Conservation (phyloP, 2,888 invertebrate species). For the Ornithoptera priamus region DNA sequence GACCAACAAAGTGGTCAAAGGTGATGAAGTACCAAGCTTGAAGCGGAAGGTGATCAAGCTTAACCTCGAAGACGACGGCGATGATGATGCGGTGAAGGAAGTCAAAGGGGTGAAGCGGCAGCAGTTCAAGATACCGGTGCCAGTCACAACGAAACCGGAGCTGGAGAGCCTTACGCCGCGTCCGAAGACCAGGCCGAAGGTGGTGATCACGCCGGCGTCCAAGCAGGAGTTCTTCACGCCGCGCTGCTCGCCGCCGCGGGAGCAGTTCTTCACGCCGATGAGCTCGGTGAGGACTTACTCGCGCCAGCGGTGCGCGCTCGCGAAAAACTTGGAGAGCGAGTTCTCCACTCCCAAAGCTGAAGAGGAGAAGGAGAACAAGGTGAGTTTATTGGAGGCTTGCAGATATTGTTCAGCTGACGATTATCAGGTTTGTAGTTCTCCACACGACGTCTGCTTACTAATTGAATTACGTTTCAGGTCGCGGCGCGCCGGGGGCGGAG, state of each 20-base stretch:
- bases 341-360: slow-evolving; percentile 50
- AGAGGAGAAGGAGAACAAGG: slow-evolving; percentile 12
- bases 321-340: slow-evolving; percentile 63
- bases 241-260: slow-evolving; percentile 41
- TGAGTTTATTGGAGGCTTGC: background rate
- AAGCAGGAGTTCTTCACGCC: slow-evolving; percentile 53
- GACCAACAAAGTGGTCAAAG: slow-evolving; percentile 45
- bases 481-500: slow-evolving; percentile 48
- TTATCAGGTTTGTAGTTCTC: no score
- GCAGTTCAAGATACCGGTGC: slow-evolving; percentile 62
- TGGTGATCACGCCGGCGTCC: slow-evolving; percentile 41
- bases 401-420: no score
- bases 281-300: slow-evolving; percentile 57
- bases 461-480: background rate
- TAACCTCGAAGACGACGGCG: slow-evolving; percentile 53
- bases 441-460: no score
- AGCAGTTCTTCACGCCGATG: slow-evolving; percentile 64
- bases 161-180: slow-evolving; percentile 57
- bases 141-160: slow-evolving; percentile 46
- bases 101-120: slow-evolving; percentile 34
- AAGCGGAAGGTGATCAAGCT: slow-evolving; percentile 55
- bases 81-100: slow-evolving; percentile 38
- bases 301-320: slow-evolving; percentile 42
- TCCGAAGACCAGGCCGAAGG: slow-evolving; percentile 31
- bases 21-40: slow-evolving; percentile 59